A percentile compares a stretch with the other conserved stretches of the same genome.
Conservation (phyloP, 2,888 invertebrate species). For the Stenichneumon culpator region DNA sequence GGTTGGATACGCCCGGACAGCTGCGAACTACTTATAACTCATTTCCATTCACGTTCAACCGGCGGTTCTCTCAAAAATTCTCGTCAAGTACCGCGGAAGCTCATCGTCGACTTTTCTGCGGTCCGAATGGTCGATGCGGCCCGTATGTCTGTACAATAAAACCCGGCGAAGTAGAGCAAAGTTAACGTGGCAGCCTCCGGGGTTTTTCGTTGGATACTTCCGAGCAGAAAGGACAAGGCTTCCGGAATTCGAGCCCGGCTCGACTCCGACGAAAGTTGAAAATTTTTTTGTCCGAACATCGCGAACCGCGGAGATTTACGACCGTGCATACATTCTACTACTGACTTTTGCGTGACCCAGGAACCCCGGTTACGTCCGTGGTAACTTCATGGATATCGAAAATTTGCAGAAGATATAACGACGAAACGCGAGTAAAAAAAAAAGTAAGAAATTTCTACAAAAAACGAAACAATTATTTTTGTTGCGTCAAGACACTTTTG, state of each 20-base stretch:
- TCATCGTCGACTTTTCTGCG: conserved; percentile 44
- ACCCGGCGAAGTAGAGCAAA: conserved; percentile 72
- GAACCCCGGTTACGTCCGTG: no score
- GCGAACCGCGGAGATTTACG: conserved; percentile 31
- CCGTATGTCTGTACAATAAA: conserved; percentile 24
- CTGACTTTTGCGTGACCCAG: no score
- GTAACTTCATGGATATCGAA: no score
- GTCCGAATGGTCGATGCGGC: conserved; percentile 39
- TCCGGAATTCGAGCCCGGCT: conserved; percentile 22
- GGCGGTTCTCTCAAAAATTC: conserved; percentile 36
- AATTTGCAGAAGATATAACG: no score
- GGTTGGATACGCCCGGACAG: not conserved
- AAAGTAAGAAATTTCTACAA: no score
- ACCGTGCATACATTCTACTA: not conserved
- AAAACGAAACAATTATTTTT: no score
- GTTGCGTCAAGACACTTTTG: no score
- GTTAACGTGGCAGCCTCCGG: conserved; percentile 71
- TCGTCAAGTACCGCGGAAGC: conserved; percentile 51
- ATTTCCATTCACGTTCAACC: conserved; percentile 31
- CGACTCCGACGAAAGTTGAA: conserved; percentile 75
- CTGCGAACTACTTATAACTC: conserved; percentile 51
- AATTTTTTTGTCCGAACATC: conserved; percentile 69
- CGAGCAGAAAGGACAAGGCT: conserved; percentile 19
- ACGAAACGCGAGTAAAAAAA: no score
- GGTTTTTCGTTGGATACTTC: conserved; percentile 49